Evolutionary conservation across 1,140 invertebrate species (phyloP).

Genomic region (Marisa cornuarietis): DNA sequence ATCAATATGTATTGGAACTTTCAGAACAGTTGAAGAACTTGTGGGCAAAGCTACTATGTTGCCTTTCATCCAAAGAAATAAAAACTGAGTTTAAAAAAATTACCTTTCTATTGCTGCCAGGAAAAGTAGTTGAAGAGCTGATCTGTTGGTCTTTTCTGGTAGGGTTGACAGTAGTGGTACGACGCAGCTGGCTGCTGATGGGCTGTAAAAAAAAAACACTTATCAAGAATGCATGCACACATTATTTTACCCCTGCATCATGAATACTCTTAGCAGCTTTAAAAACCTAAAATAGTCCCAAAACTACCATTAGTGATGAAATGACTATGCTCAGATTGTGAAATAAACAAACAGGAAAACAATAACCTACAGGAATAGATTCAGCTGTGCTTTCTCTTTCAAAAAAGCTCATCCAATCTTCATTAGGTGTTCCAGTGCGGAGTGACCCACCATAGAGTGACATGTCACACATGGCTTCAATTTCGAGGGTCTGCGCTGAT

Average conservation of each 20-base stretch:
- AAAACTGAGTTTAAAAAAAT: too few relatives aligned
- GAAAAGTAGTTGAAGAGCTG: not conserved
- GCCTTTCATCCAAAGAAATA: too few relatives aligned
- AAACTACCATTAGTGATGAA: too few relatives aligned
- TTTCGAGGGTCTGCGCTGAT: slow-evolving; percentile 56
- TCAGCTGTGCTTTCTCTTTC: slow-evolving; percentile 56
- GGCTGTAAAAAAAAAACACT: slow-evolving; percentile 6
- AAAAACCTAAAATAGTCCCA: too few relatives aligned
- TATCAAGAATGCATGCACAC: not conserved
- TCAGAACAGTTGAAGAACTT: too few relatives aligned
- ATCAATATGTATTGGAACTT: too few relatives aligned
- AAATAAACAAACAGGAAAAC: not conserved
- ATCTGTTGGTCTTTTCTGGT: slow-evolving; percentile 7
- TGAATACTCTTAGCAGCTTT: too few relatives aligned
- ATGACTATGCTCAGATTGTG: too few relatives aligned
- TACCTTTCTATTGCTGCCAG: slow-evolving; percentile 17
- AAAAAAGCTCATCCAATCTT: slow-evolving; percentile 32
- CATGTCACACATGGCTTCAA: slow-evolving; percentile 47
- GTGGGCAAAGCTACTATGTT: too few relatives aligned
- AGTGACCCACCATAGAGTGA: slow-evolving; percentile 38
- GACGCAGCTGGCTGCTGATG: slow-evolving; percentile 24
- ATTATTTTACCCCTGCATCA: too few relatives aligned
- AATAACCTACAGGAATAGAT: slow-evolving; percentile 42
- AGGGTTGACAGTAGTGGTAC: slow-evolving; percentile 21
- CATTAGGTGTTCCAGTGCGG: slow-evolving; percentile 31